Conservation (phyloP, 1,140 invertebrate genomes). For the Cyclina sinensis region DNA sequence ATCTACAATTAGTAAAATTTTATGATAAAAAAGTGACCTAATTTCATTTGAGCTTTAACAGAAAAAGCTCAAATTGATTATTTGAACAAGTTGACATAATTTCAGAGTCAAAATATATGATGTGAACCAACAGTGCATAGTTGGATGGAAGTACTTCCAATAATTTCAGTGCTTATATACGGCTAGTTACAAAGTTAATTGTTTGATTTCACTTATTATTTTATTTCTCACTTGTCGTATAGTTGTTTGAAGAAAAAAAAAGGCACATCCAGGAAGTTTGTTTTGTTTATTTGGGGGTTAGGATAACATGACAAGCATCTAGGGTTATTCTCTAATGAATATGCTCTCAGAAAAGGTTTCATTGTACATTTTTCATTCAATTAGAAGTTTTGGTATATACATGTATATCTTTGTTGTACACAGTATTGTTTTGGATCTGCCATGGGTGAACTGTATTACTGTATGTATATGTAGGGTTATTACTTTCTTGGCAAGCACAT, state of each 20-base stretch:
- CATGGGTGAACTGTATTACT: conserved; percentile 12
- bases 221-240: conserved; percentile 2
- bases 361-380: conserved; percentile 9
- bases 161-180: background rate
- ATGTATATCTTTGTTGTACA: conserved; percentile 40
- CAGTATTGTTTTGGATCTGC: conserved; percentile 53
- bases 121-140: too few species aligned
- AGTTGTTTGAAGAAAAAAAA: conserved; percentile 6
- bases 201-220: conserved; percentile 26
- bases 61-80: too few species aligned
- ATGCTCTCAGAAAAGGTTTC: background rate
- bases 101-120: too few species aligned
- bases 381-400: conserved; percentile 16
- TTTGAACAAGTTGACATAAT: too few species aligned
- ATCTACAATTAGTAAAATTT: too few species aligned
- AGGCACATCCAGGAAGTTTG: conserved; percentile 6
- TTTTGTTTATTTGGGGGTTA: too few species aligned
- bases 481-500: background rate
- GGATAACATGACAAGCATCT: too few species aligned
- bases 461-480: conserved; percentile 52
- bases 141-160: background rate
- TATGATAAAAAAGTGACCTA: too few species aligned
- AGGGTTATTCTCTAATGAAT: too few species aligned
- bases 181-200: background rate
- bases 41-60: too few species aligned